phyloP scores from a whole-genome alignment of 2,113 vertebrate species.

The Craseonycteris thonglongyai region DNA sequence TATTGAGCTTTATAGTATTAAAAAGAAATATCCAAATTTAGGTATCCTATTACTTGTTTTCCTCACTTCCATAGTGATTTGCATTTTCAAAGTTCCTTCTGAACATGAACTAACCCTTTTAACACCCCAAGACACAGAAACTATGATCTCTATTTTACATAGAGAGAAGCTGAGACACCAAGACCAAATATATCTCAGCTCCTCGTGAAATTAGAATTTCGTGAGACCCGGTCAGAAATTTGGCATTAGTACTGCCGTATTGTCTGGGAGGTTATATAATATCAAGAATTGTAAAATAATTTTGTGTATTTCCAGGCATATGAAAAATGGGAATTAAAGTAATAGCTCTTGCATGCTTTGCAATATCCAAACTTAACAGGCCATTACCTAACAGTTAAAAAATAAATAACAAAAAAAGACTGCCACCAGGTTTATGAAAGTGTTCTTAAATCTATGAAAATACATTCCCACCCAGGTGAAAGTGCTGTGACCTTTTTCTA shows the following conservation, averaged over 20 bases:
- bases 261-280: not conserved
- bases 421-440: constrained; percentile 37
- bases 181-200: not conserved
- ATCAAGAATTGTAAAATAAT: constrained; percentile 14
- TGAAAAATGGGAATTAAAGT: constrained; percentile 42
- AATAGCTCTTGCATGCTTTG: constrained; percentile 32
- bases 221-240: not conserved
- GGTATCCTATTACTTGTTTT: not conserved
- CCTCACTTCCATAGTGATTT: not conserved
- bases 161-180: not conserved
- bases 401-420: not conserved
- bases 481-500: constrained; percentile 22
- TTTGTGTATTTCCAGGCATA: constrained; percentile 16
- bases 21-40: not conserved
- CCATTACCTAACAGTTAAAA: constrained; percentile 41
- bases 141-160: constrained; percentile 8
- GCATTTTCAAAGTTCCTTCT: not conserved
- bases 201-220: not conserved
- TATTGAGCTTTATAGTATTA: not conserved
- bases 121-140: not conserved
- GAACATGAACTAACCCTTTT: not conserved
- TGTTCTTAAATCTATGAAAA: constrained; percentile 35
- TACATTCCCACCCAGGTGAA: constrained; percentile 33
- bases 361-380: constrained; percentile 28
- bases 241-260: not conserved